Evolutionary conservation across 2,888 invertebrate genomes (phyloP).

Genomic region (Stratiomys singularior): DNA sequence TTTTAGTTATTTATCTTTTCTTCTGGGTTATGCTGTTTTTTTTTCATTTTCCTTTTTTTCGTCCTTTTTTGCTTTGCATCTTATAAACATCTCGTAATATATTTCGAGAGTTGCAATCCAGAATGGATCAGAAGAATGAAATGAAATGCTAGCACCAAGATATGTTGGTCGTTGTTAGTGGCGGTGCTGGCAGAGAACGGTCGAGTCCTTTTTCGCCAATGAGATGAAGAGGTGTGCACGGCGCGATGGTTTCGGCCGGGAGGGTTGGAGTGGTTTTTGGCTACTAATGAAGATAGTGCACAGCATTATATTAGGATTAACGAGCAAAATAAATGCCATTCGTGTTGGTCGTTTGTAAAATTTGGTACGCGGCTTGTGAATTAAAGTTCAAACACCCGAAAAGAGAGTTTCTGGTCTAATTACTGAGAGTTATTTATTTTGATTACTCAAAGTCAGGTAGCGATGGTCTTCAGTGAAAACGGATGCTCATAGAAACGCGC

Average conservation of each 20-base stretch:
- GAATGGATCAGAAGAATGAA: constrained; percentile 20
- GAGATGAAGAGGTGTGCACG: constrained; percentile 15
- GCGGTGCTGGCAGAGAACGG: not conserved
- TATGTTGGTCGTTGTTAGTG: not conserved
- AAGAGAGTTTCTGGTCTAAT: not conserved
- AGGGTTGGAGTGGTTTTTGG: constrained; percentile 21
- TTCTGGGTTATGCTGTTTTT: not conserved
- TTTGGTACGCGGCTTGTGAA: not conserved
- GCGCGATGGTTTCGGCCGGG: constrained; percentile 25
- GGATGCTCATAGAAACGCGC: too few species aligned
- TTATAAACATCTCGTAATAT: constrained; percentile 34
- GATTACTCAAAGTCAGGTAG: not conserved
- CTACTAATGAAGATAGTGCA: constrained; percentile 28
- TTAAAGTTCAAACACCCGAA: not conserved
- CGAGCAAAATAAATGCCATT: constrained; percentile 36
- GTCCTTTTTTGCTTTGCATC: not conserved
- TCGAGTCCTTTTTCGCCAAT: not conserved
- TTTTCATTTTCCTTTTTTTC: not conserved
- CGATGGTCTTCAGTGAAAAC: too few species aligned
- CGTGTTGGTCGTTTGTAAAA: not conserved
- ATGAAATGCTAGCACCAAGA: not conserved
- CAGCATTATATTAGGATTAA: constrained; percentile 22
- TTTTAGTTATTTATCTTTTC: constrained; percentile 42
- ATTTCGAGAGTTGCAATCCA: constrained; percentile 22
- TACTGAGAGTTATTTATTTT: not conserved